Evolutionary conservation across 2,797 vertebrate genomes (phyloP), one percentile per base, ranked within the genome.

Genomic region (Fringilla coelebs): DNA sequence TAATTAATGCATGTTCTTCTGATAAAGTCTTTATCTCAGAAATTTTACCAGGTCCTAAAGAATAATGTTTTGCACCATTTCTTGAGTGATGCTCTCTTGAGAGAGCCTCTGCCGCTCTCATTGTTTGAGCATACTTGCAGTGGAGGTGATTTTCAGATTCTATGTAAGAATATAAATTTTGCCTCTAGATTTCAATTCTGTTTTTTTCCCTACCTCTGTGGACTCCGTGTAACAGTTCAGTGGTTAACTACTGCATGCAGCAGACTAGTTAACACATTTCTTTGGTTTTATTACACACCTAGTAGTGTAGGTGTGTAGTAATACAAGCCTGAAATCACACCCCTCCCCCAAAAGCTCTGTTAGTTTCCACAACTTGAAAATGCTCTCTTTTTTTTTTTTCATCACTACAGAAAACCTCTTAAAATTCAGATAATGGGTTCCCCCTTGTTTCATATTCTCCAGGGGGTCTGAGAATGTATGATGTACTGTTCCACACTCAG

Each of bases 221-320:
- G 12, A 54, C 15, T 1, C 2, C 0, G 0, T 26, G 6, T 63
- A 38, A 34, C 4, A 1, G 16, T 67, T 71, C n/a, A n/a, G 25
- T n/a, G 25, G 45, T 67, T 32, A 88, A 34, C 29, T 51, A 17
- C 38, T 78, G 36, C 10, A 12, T 45, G 6, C 13, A 43, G n/a
- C 4, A 29, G n/a, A 43, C 38, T 46, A 58, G 18, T 45, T 62
- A 54, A 41, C n/a, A 25, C 11, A 18, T 67, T 73, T 74, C 10
- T 77, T 49, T 77, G 31, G 2, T 79, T 22, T 49, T 72, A 13
- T 32, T 65, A 15, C 10, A 40, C 20, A 40, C 19, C 18, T 46
- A 26, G 18, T n/a, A n/a, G n/a, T n/a, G n/a, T n/a, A n/a, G n/a
- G n/a, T n/a, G n/a, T n/a, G n/a, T n/a, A n/a, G n/a, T n/a, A n/a